Evolutionary conservation across 2,113 vertebrate genomes (phyloP).

Genomic region (Marcusenius ussheri): DNA sequence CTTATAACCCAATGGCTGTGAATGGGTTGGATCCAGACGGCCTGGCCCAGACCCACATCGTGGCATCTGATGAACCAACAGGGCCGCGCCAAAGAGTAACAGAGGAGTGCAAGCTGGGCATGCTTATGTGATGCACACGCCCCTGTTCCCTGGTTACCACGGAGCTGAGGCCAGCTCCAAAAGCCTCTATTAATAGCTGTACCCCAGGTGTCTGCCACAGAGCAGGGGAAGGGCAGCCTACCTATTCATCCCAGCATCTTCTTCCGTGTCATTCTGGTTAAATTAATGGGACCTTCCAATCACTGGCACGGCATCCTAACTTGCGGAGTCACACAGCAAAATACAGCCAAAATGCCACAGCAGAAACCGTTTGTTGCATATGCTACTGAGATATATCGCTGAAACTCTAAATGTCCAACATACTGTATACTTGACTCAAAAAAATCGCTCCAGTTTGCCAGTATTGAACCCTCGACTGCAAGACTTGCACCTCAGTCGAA

Average conservation of each 20-base stretch:
- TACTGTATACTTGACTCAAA: neutral
- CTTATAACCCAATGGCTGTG: neutral
- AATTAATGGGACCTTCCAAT: neutral
- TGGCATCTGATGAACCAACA: slow-evolving; percentile 6
- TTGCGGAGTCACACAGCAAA: neutral
- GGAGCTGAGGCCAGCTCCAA: neutral
- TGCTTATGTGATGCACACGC: neutral
- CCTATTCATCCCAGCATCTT: neutral
- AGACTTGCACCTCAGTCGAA: no score
- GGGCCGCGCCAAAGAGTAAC: neutral
- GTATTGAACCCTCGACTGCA: neutral
- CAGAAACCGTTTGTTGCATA: neutral
- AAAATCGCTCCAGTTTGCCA: neutral
- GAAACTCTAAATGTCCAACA: neutral
- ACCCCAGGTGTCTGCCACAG: neutral
- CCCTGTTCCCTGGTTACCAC: neutral
- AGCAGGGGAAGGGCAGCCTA: neutral
- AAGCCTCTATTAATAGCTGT: neutral
- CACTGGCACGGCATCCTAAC: neutral
- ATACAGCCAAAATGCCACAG: neutral
- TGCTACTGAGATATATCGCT: neutral
- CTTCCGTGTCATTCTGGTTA: neutral
- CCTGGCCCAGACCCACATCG: neutral
- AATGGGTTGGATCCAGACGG: neutral
- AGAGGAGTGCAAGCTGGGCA: neutral